Conservation (phyloP, 2,797 vertebrate species). For the Apodemus agrarius region DNA sequence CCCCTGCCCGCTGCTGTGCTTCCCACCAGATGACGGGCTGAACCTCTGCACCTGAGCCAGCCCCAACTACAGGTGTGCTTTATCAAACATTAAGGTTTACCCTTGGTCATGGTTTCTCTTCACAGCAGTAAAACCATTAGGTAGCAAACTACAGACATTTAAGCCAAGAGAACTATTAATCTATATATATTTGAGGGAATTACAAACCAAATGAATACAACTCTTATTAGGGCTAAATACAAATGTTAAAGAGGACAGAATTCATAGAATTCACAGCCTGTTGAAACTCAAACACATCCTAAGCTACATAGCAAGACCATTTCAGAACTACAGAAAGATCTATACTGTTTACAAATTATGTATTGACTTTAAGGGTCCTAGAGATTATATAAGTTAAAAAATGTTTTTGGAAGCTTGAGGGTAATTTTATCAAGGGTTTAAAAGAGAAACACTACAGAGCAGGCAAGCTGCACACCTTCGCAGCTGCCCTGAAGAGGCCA, state of each 20-base stretch:
- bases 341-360: not conserved
- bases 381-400: not conserved
- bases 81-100: not conserved
- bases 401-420: not conserved
- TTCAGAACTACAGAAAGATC: not conserved
- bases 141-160: conserved; percentile 10
- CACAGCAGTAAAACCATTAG: not conserved
- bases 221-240: not conserved
- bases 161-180: not conserved
- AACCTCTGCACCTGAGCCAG: not conserved
- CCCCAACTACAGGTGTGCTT: not conserved
- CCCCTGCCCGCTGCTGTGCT: not conserved
- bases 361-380: not conserved
- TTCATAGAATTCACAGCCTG: not conserved
- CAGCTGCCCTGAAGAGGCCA: not conserved
- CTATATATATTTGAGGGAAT: not conserved
- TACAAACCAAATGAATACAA: not conserved
- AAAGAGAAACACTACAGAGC: not conserved
- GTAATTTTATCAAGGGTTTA: not conserved
- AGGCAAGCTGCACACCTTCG: not conserved
- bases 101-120: not conserved
- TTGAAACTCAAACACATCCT: not conserved
- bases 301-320: not conserved
- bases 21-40: not conserved
- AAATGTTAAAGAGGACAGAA: not conserved